Evolutionary conservation across 1,140 invertebrate species (phyloP).

Genomic region (Cydia pomonella): DNA sequence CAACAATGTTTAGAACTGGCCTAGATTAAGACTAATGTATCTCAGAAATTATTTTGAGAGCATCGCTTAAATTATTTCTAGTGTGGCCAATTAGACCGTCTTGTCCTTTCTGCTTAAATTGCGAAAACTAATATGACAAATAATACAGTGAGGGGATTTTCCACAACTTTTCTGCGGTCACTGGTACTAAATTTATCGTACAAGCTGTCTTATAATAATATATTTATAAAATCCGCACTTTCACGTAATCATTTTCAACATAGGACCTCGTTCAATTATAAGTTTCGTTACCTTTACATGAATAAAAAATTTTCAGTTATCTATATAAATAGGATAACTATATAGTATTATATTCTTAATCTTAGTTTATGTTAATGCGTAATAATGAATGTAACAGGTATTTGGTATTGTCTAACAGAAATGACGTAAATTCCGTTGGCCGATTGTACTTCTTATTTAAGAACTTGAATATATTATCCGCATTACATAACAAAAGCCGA

Average conservation of each 20-base stretch:
- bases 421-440: neutral
- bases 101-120: neutral
- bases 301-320: no score
- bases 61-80: neutral
- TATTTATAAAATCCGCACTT: no score
- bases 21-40: neutral
- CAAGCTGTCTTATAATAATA: neutral
- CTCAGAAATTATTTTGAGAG: neutral
- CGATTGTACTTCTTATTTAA: neutral
- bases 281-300: no score
- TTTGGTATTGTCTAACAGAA: neutral
- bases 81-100: neutral
- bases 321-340: no score
- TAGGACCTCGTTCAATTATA: no score
- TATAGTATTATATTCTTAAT: no score
- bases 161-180: neutral
- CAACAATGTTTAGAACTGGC: neutral
- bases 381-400: neutral
- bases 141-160: neutral
- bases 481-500: neutral
- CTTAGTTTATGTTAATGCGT: no score
- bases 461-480: neutral
- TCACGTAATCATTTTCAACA: neutral
- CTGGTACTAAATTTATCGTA: neutral
- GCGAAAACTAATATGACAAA: neutral